Conservation (phyloP, 2,888 invertebrate genomes). For the Colletes collaris region DNA sequence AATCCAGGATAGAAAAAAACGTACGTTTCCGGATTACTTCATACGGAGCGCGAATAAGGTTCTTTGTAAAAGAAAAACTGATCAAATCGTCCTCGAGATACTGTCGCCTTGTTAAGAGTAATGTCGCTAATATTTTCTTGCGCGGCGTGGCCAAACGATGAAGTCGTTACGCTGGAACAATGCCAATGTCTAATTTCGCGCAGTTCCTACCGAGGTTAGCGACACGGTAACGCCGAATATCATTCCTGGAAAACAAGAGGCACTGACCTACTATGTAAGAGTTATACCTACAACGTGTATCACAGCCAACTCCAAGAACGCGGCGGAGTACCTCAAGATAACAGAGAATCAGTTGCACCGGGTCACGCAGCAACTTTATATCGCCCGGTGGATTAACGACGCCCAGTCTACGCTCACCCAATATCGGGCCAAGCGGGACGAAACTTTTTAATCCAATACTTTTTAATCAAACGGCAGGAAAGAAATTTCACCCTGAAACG, state of each 20-base stretch:
- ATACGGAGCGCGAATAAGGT: constrained; percentile 15
- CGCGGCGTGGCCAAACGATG: constrained; percentile 59
- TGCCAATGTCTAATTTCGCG: constrained; percentile 68
- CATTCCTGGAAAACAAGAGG: constrained; percentile 52
- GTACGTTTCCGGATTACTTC: neutral
- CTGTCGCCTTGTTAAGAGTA: constrained; percentile 67
- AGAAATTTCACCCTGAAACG: constrained; percentile 9
- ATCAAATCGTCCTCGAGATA: constrained; percentile 63
- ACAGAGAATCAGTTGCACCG: constrained; percentile 32
- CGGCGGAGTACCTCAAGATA: constrained; percentile 25
- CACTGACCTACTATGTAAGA: constrained; percentile 44
- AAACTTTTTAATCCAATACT: constrained; percentile 38
- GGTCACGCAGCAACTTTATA: constrained; percentile 62
- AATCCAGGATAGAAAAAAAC: too few relatives aligned
- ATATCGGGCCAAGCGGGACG: constrained; percentile 6
- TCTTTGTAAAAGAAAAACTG: constrained; percentile 47
- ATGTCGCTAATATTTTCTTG: constrained; percentile 70
- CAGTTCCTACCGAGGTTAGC: constrained; percentile 55
- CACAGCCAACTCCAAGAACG: constrained; percentile 5
- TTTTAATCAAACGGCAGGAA: constrained; percentile 33
- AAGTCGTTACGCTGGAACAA: constrained; percentile 69
- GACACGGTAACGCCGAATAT: constrained; percentile 50
- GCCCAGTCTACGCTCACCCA: constrained; percentile 19
- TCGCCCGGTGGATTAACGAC: constrained; percentile 50
- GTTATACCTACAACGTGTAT: neutral